These are phyloP conservation scores for Xiphophorus maculatus DNA, from an alignment of 2,113 vertebrate genomes.

Conservation along the genomic window DNA sequence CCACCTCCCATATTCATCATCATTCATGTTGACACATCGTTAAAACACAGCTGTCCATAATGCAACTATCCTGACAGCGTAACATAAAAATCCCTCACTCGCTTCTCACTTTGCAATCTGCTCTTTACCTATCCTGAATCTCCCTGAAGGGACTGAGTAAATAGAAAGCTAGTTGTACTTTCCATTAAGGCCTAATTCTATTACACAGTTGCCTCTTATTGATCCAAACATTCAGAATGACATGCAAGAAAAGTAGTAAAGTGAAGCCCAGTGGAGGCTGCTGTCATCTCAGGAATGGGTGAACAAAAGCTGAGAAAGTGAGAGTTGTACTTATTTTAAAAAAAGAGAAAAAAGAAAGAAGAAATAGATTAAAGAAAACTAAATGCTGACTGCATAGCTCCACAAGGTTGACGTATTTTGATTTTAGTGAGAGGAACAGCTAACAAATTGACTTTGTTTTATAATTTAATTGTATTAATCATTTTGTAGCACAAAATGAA, in stretches of 20 bases:
- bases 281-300: slow-evolving; percentile 29
- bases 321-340: not conserved
- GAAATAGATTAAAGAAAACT: not conserved
- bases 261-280: slow-evolving; percentile 45
- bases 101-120: slow-evolving; percentile 58
- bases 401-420: not conserved
- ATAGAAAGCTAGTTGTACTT: slow-evolving; percentile 76
- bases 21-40: not conserved
- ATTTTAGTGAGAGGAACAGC: not conserved
- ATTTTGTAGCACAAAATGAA: not conserved
- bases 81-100: not conserved
- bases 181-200: slow-evolving; percentile 76
- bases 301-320: slow-evolving; percentile 35
- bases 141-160: slow-evolving; percentile 71
- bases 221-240: slow-evolving; percentile 65
- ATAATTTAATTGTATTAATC: too few relatives aligned
- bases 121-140: slow-evolving; percentile 62
- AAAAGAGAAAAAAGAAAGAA: not conserved
- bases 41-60: slow-evolving; percentile 3
- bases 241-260: slow-evolving; percentile 55
- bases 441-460: not conserved
- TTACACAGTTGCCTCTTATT: slow-evolving; percentile 64
- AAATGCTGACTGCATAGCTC: not conserved
- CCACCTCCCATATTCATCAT: not conserved
- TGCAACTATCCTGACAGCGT: not conserved